Evolutionary conservation across 2,797 vertebrate genomes (phyloP).

Genomic region (Crocidura indochinensis): DNA sequence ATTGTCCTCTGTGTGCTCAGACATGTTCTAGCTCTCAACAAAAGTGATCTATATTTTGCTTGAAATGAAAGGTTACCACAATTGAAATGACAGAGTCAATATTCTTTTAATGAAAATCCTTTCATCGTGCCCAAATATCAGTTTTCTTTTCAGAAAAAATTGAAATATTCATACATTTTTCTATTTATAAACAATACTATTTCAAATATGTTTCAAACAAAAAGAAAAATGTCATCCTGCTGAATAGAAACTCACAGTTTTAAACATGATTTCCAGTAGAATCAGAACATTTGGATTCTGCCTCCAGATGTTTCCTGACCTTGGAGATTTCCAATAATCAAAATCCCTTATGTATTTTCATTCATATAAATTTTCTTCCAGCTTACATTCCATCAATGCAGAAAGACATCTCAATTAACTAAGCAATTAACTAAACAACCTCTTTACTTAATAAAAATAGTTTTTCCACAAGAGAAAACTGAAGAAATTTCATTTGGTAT

Average conservation of each 20-base stretch:
- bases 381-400: constrained; percentile 31
- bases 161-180: not conserved
- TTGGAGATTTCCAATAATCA: constrained; percentile 34
- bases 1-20: not conserved
- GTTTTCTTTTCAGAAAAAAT: constrained; percentile 40
- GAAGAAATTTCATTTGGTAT: constrained; percentile 36
- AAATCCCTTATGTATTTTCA: constrained; percentile 61
- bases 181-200: constrained; percentile 18
- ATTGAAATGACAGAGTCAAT: constrained; percentile 7
- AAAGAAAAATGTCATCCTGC: not conserved
- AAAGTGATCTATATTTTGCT: constrained; percentile 35
- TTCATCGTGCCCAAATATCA: not conserved
- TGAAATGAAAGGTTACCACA: constrained; percentile 1
- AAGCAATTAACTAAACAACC: constrained; percentile 34
- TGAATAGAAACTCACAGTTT: constrained; percentile 36
- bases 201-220: constrained; percentile 70
- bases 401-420: constrained; percentile 57
- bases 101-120: constrained; percentile 44
- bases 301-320: constrained; percentile 17
- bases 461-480: constrained; percentile 31
- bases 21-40: constrained; percentile 6
- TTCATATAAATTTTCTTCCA: constrained; percentile 61
- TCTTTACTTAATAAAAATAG: constrained; percentile 64
- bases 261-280: constrained; percentile 52
- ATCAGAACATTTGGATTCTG: constrained; percentile 48